Evolutionary conservation across 2,888 invertebrate species (phyloP), one percentile per base, ranked within the genome.

Genomic region (Linnaemya vulpina): DNA sequence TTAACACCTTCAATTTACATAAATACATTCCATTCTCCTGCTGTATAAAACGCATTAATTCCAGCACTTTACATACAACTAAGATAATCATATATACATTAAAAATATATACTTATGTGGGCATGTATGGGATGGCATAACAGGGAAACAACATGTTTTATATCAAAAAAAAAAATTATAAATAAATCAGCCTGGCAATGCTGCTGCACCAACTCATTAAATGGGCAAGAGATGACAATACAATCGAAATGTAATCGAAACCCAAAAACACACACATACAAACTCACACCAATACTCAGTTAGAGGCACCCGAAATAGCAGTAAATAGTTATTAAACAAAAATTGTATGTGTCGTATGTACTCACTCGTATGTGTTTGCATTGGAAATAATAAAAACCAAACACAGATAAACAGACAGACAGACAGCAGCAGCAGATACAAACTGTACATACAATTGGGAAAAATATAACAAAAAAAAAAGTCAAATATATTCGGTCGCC

Each of bases 241-340:
- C 76, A 82, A 77, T 71, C 71, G 65, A 77, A 77, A 58, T 77
- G 35, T 58, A 76, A 82, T 82, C 65, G 71, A 82, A 82, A 15
- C 63, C 38, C 58, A 49, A 10, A 30, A 35, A 22, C 8, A 55
- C 22, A 9, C 25, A 76, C 38, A 17, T 49, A 60, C 58, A 5
- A 3, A 62, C 15, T 51, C 4, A 35, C 22, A 40, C 53, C n/a
- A 2, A 3, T 58, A 35, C 20, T 13, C 15, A 38, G 4, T 30
- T 30, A 55, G 43, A 25, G 53, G 43, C 53, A 79, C 43, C 70
- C 70, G 55, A 79, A 79, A 78, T 51, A 43, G 46, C 30, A 43
- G 49, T 80, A 67, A 74, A 74, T 70, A 78, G 49, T 71, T 65
- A 71, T 78, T 78, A 43, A 53, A 53, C 70, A 63, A 63, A 60